Percentiles rank a stretch among this genome's conserved stretches.
Evolutionary conservation across 2,797 vertebrate species (phyloP).

Genomic region (Poeciliopsis presidionis): DNA sequence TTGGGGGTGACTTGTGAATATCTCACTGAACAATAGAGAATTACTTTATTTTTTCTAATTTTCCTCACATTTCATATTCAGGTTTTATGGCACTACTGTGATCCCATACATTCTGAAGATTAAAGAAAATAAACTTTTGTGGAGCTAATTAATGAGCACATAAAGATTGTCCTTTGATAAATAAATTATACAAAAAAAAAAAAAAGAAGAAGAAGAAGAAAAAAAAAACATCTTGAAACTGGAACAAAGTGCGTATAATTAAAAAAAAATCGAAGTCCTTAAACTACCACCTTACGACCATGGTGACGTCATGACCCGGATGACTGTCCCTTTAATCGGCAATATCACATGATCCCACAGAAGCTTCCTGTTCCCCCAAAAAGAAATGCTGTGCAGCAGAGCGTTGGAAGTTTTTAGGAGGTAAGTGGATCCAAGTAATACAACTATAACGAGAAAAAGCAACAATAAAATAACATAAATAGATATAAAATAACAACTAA

Average conservation of each 20-base stretch:
- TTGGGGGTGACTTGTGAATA: neutral
- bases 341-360: conserved; percentile 26
- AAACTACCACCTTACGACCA: neutral
- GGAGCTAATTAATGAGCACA: neutral
- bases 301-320: neutral
- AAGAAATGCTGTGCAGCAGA: neutral
- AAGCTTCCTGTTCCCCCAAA: conserved; percentile 16
- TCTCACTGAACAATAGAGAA: neutral
- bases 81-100: neutral
- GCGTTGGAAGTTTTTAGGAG: neutral
- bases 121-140: neutral
- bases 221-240: neutral
- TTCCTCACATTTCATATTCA: neutral
- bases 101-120: neutral
- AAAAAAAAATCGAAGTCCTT: neutral
- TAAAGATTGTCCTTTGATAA: neutral
- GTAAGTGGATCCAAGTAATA: neutral
- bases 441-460: neutral
- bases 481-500: neutral
- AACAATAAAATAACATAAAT: neutral
- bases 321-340: neutral
- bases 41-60: neutral
- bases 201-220: neutral
- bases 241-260: neutral
- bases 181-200: neutral